Percentiles rank a stretch among this genome's conserved stretches.
Conservation (phyloP, 2,888 invertebrate genomes). For the Spilarctia lutea region DNA sequence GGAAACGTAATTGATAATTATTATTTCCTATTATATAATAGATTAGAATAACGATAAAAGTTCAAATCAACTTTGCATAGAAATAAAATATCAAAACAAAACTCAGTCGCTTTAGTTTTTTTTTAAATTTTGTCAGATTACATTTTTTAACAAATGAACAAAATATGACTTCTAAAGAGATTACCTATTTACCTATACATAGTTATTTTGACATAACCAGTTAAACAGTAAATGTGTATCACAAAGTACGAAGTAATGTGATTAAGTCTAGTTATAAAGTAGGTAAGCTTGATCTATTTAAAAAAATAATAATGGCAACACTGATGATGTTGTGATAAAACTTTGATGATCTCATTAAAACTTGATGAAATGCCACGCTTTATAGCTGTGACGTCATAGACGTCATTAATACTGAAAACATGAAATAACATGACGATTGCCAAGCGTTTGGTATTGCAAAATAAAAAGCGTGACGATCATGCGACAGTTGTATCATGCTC, state of each 20-base stretch:
- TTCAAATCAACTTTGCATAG: background rate
- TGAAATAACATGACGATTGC: conserved; percentile 44
- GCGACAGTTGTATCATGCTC: conserved; percentile 64
- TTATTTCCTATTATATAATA: background rate
- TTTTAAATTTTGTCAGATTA: conserved; percentile 6
- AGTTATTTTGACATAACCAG: background rate
- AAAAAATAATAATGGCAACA: conserved; percentile 30
- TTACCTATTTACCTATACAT: too few species aligned
- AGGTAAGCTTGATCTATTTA: conserved; percentile 29
- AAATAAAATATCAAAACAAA: background rate
- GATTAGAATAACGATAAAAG: background rate
- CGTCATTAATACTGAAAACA: conserved; percentile 34
- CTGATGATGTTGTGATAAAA: conserved; percentile 15
- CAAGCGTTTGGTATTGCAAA: conserved; percentile 55
- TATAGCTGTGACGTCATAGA: conserved; percentile 2
- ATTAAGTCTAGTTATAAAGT: conserved; percentile 37
- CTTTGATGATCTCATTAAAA: conserved; percentile 30
- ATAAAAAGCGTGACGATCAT: conserved; percentile 70
- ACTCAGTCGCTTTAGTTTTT: background rate
- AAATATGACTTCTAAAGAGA: too few species aligned
- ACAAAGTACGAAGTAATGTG: conserved; percentile 20
- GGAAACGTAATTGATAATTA: background rate
- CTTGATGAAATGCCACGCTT: conserved; percentile 22
- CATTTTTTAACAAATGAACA: background rate
- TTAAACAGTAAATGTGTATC: conserved; percentile 29